These are phyloP conservation scores for Dorcus hopei DNA, from an alignment of 2,888 invertebrate genomes.

Conservation along the genomic window DNA sequence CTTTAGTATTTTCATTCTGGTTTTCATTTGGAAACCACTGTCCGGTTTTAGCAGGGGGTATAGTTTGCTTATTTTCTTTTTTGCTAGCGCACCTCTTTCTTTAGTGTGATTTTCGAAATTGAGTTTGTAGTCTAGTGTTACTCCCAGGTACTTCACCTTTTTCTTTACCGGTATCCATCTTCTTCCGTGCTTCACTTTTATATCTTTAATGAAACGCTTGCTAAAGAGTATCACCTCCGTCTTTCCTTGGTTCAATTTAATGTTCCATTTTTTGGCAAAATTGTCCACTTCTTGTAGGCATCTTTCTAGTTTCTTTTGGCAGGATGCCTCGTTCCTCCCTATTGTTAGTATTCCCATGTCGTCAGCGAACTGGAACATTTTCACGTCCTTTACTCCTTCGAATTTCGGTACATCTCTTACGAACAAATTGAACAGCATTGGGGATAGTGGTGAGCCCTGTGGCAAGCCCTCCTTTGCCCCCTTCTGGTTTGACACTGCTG, in stretches of 20 bases:
- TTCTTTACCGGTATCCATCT: background rate
- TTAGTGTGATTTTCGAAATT: background rate
- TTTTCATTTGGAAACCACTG: too few species aligned
- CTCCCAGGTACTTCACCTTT: background rate
- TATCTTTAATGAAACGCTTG: background rate
- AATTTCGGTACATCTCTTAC: too few species aligned
- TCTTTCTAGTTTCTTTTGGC: background rate
- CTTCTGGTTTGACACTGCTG: background rate
- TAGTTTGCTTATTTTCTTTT: too few species aligned
- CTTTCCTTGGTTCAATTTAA: background rate
- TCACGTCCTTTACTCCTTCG: background rate
- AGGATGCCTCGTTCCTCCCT: background rate
- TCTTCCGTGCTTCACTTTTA: background rate
- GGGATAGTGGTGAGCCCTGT: slow-evolving; percentile 5
- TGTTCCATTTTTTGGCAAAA: background rate
- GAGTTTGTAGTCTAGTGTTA: background rate
- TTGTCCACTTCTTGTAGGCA: background rate
- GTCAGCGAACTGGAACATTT: background rate
- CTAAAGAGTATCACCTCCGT: background rate
- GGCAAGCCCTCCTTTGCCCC: background rate
- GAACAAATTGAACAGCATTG: background rate
- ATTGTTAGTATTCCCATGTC: background rate
- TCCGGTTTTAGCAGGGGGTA: too few species aligned
- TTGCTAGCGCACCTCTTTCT: too few species aligned
- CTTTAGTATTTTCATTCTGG: too few species aligned